Conservation (phyloP, 2,797 vertebrate species). For the Hyperoplus lanceolatus region DNA sequence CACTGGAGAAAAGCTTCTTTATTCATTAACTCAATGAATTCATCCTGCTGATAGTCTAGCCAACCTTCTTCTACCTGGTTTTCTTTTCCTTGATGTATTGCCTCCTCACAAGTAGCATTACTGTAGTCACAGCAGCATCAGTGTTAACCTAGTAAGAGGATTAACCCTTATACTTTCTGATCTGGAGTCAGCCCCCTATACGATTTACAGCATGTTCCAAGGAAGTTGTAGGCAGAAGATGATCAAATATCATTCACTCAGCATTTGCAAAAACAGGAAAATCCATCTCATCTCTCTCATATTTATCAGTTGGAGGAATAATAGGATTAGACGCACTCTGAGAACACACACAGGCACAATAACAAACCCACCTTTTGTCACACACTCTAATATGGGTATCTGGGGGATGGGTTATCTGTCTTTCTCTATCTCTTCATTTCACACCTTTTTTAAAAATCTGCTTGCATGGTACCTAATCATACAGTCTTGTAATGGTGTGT, state of each 20-base stretch:
- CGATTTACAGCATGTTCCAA: constrained; percentile 13
- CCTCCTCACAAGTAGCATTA: not conserved
- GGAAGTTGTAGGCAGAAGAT: not conserved
- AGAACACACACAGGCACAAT: constrained; percentile 16
- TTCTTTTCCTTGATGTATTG: not conserved
- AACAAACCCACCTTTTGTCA: constrained; percentile 4
- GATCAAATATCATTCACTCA: constrained; percentile 38
- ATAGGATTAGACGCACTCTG: constrained; percentile 44
- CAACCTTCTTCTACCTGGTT: not conserved
- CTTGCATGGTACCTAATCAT: constrained; percentile 57
- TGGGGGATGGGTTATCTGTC: constrained; percentile 50
- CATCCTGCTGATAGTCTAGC: not conserved
- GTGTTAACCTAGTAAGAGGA: constrained; percentile 1
- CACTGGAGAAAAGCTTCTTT: not conserved
- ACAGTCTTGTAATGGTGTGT: constrained; percentile 52
- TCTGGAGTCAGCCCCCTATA: constrained; percentile 12
- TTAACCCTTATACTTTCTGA: constrained; percentile 21
- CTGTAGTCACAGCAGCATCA: not conserved
- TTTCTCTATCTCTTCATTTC: constrained; percentile 66
- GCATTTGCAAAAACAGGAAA: constrained; percentile 30
- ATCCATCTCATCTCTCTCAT: constrained; percentile 43
- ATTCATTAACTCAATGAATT: not conserved
- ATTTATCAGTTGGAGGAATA: constrained; percentile 50
- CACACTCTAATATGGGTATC: constrained; percentile 36
- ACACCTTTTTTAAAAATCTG: constrained; percentile 69